These are phyloP conservation scores for Hypolimnas misippus DNA, from an alignment of 2,888 invertebrate species.

Conservation along the genomic window DNA sequence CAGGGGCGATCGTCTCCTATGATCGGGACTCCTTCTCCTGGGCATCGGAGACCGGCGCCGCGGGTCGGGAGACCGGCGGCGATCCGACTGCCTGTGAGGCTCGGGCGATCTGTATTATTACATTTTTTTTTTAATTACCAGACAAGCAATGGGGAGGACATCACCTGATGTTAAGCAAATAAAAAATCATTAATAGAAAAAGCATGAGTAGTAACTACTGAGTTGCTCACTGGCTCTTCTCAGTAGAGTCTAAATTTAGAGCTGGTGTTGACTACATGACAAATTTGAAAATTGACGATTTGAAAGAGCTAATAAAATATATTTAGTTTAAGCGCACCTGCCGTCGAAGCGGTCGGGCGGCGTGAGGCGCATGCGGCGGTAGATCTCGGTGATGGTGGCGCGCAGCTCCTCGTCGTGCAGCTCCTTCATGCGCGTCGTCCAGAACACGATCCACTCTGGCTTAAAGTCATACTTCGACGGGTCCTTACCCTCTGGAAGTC, in stretches of 20 bases:
- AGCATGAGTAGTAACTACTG: no score
- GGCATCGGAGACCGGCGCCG: constrained; percentile 37
- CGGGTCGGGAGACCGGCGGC: constrained; percentile 31
- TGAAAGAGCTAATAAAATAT: no score
- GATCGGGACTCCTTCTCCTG: constrained; percentile 38
- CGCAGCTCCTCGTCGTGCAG: constrained; percentile 88
- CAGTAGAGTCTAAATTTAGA: no score
- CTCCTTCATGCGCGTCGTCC: constrained; percentile 92
- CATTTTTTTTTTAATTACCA: no score
- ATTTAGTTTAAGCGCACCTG: no score
- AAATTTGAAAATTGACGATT: no score
- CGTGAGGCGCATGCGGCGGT: constrained; percentile 83
- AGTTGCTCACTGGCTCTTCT: no score
- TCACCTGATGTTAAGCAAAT: no score
- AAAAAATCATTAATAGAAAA: no score
- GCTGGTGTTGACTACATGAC: no score
- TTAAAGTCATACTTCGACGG: constrained; percentile 93
- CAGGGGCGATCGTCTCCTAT: constrained; percentile 30
- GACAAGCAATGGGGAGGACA: no score
- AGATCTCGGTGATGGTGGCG: constrained; percentile 87
- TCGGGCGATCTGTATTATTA: no score
- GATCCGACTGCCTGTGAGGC: background rate
- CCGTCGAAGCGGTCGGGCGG: constrained; percentile 52
- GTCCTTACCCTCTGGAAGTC: constrained; percentile 85
- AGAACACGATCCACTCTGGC: constrained; percentile 94